Percentiles rank a stretch among this genome's conserved stretches.
These are phyloP conservation scores for Remorina albescens DNA, from an alignment of 2,797 vertebrate genomes.

Conservation along the genomic window DNA sequence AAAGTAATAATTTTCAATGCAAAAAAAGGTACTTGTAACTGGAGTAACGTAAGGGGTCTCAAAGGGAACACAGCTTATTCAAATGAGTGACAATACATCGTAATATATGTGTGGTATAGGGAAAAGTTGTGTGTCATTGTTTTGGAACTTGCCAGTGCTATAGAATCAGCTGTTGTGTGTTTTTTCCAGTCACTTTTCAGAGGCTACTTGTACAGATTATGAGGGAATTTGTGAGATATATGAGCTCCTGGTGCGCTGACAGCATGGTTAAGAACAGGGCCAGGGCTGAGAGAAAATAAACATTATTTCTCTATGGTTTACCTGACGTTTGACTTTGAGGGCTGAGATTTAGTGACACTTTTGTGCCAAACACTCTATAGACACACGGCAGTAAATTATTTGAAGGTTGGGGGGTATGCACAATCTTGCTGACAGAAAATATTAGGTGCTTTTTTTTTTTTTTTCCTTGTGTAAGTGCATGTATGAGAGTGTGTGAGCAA, in stretches of 20 bases:
- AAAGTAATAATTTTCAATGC: background rate
- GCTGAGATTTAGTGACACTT: slow-evolving; percentile 86
- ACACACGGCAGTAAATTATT: slow-evolving; percentile 84
- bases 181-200: slow-evolving; percentile 64
- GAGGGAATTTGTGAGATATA: slow-evolving; percentile 77
- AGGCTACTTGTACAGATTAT: slow-evolving; percentile 73
- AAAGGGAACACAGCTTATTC: background rate
- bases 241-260: slow-evolving; percentile 68
- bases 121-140: slow-evolving; percentile 55
- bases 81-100: slow-evolving; percentile 3
- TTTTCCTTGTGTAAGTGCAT: slow-evolving; percentile 45
- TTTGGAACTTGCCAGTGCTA: slow-evolving; percentile 46
- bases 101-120: background rate
- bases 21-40: background rate
- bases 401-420: slow-evolving; percentile 86
- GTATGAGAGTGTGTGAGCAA: slow-evolving; percentile 42
- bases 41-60: background rate
- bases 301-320: slow-evolving; percentile 87
- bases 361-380: slow-evolving; percentile 81
- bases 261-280: slow-evolving; percentile 83
- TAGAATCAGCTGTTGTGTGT: slow-evolving; percentile 49
- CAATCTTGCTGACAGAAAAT: slow-evolving; percentile 80
- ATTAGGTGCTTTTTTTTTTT: slow-evolving; percentile 74
- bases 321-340: slow-evolving; percentile 89
- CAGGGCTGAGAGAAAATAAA: slow-evolving; percentile 86